phyloP scores from a whole-genome alignment of 2,113 vertebrate species.

The Rynchops niger region DNA sequence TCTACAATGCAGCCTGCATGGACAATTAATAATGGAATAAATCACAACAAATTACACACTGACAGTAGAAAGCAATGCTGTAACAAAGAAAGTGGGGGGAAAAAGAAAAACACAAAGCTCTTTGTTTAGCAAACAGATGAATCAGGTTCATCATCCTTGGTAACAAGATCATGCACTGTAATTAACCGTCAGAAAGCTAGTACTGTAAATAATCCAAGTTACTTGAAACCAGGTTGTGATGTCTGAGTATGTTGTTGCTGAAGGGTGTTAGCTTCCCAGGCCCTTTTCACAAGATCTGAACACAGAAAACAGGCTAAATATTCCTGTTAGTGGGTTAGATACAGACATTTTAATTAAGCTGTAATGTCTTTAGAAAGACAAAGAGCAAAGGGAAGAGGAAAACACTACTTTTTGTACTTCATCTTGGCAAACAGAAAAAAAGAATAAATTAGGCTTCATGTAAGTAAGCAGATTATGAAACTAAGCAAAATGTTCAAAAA shows the following conservation, averaged over 20 bases:
- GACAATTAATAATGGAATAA: neutral
- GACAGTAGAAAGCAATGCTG: neutral
- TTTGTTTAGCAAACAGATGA: neutral
- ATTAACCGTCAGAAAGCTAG: slow-evolving; percentile 17
- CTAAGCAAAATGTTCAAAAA: neutral
- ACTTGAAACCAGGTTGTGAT: slow-evolving; percentile 27
- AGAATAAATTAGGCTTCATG: neutral
- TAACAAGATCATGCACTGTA: slow-evolving; percentile 34
- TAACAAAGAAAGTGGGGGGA: neutral
- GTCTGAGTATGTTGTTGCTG: neutral
- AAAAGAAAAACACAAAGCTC: neutral
- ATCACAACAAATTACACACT: neutral
- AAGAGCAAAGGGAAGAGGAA: neutral
- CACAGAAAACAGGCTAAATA: neutral
- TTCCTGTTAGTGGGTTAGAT: neutral
- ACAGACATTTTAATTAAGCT: neutral
- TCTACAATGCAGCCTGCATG: neutral
- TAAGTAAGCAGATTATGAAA: neutral
- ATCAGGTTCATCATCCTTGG: slow-evolving; percentile 34
- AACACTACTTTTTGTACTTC: neutral
- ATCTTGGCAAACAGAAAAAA: neutral
- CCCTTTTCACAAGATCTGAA: neutral
- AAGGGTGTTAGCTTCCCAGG: neutral
- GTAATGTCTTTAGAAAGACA: neutral
- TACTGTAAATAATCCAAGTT: slow-evolving; percentile 19